Conservation (phyloP, 2,797 vertebrate genomes). For the Chlorospingus flavigularis region DNA sequence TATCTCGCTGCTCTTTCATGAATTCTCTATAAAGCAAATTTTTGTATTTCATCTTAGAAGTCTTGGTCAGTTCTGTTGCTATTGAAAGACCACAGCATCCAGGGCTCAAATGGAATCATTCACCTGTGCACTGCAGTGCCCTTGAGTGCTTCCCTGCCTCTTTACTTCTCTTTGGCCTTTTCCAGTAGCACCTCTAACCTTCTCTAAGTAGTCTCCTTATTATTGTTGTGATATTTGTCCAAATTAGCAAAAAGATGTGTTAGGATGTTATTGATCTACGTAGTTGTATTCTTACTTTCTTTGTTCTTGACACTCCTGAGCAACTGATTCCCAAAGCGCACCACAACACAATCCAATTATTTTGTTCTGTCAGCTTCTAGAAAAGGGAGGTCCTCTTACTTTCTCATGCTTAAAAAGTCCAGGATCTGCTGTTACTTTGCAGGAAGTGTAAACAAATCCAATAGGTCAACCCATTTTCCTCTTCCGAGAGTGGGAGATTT, state of each 20-base stretch:
- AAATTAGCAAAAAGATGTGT: neutral
- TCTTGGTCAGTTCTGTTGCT: neutral
- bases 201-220: neutral
- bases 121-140: accelerated
- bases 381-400: neutral
- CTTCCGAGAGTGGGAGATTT: neutral
- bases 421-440: neutral
- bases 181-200: neutral
- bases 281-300: neutral
- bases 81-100: neutral
- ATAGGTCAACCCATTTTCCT: neutral
- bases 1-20: neutral
- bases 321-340: neutral
- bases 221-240: neutral
- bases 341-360: neutral
- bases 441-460: neutral
- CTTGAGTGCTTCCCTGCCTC: neutral
- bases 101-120: neutral
- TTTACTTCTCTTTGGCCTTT: neutral
- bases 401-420: neutral
- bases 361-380: neutral
- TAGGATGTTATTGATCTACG: neutral
- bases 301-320: neutral
- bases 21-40: neutral
- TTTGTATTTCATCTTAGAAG: neutral